phyloP scores from a whole-genome alignment of 2,113 vertebrate genomes.

The Neogale vison region DNA sequence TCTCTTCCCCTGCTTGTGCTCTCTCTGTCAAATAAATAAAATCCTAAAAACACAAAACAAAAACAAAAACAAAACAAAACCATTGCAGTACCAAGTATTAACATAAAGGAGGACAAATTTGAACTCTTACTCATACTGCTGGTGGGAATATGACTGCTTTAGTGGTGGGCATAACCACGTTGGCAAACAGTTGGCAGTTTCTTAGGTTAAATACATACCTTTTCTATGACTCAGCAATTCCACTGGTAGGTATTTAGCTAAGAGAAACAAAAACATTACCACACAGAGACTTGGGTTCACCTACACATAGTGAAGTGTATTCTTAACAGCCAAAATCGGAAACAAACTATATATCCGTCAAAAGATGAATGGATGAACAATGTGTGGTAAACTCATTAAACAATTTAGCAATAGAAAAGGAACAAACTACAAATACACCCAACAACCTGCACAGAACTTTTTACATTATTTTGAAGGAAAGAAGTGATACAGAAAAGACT shows the following conservation, averaged over 20 bases:
- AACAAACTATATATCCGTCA: not conserved
- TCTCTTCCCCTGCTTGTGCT: no score
- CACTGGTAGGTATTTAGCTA: not conserved
- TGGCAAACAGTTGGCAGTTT: not conserved
- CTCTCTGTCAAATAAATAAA: no score
- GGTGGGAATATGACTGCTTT: not conserved
- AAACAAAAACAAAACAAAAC: no score
- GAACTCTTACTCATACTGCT: not conserved
- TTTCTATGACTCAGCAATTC: not conserved
- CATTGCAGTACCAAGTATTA: not conserved
- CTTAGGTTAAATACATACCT: not conserved
- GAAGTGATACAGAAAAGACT: not conserved
- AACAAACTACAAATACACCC: not conserved
- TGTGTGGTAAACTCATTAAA: not conserved
- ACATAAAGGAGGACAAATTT: not conserved
- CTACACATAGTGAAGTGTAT: not conserved
- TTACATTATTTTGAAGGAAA: not conserved
- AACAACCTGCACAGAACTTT: not conserved
- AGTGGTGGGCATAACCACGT: not conserved
- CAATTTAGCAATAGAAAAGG: not conserved
- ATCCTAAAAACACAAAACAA: no score
- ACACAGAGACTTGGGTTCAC: not conserved
- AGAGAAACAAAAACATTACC: not conserved
- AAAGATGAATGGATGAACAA: not conserved
- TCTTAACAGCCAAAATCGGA: not conserved